Base-by-base conservation (phyloP, 2,888 invertebrate species). In the Cryptus armator region DNA sequence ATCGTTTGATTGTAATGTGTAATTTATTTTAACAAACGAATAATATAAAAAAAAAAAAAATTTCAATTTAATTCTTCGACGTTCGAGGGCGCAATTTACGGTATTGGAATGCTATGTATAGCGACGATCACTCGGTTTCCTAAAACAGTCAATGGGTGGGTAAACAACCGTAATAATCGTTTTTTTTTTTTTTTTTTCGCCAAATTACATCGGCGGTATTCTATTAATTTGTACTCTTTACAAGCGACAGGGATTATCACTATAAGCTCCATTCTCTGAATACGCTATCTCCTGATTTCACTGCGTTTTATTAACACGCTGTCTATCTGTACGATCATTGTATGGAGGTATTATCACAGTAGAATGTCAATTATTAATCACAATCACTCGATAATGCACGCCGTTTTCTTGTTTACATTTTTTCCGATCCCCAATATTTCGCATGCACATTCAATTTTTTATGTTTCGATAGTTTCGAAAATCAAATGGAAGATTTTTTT, bases 381-480 rank as follows among this genome's bases (percentile, higher is more conserved):
- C 24, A 46, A 9, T 19, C 12, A 16, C 19, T 12, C 37, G 37
- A 37, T 9, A 37, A 77, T 24, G 46, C 48, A 43, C 53, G 43
- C 48, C 12, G 29, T 77, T 59, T 66, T 24, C 24, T 24, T 24
- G 53, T 44, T 24, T 66, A 24, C n/a, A 32, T 56, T 59, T 16
- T 56, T 37, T 37, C 37, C 6, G 6, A 7, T 37, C n/a, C 16
- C 64, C 14, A 16, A 53, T 19, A 37, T 66, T 51, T 48, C 14
- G 79, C 83, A 83, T 83, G 83, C 83, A 83, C 83, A 83, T 83
- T 80, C 83, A 83, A 59, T 48, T 9, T 37, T 19, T 12, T 19
- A 66, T 51, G 24, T 16, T 68, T 66, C 44, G n/a, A 37, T 62
- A 10, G n/a, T 67, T 43, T 67, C 19, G 6, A 53, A 37, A 51